Evolutionary conservation across 2,113 vertebrate species (phyloP).

Genomic region (Lates calcarifer): DNA sequence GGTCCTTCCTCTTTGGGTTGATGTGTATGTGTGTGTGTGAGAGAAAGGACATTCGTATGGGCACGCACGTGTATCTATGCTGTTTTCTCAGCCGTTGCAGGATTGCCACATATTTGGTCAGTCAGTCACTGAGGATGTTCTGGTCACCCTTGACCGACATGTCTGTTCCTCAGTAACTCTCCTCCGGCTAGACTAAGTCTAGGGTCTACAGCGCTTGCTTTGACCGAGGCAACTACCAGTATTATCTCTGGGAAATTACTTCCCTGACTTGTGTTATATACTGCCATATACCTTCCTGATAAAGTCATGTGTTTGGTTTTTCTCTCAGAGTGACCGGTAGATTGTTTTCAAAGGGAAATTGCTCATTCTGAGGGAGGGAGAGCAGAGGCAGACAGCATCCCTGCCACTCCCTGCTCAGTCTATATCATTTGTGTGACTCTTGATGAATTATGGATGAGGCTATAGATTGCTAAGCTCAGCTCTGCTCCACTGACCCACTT

Average conservation of each 20-base stretch:
- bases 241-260: background rate
- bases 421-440: conserved; percentile 63
- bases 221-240: background rate
- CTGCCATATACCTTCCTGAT: conserved; percentile 10
- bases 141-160: conserved; percentile 70
- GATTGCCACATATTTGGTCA: conserved; percentile 57
- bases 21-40: conserved; percentile 31
- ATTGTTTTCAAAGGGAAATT: conserved; percentile 71
- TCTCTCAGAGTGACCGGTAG: background rate
- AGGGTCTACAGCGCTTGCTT: background rate
- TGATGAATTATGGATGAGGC: conserved; percentile 81
- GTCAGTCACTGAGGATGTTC: conserved; percentile 51
- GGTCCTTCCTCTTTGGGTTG: conserved; percentile 73
- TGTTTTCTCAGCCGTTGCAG: conserved; percentile 75
- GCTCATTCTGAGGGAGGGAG: conserved; percentile 22
- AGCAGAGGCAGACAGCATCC: conserved; percentile 25
- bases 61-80: conserved; percentile 40
- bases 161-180: conserved; percentile 32
- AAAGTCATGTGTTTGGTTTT: conserved; percentile 35
- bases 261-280: conserved; percentile 14
- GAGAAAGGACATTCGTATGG: conserved; percentile 34
- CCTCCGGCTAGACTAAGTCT: background rate
- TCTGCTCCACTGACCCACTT: conserved; percentile 83
- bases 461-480: conserved; percentile 77
- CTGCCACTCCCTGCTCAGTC: conserved; percentile 73